Conservation (phyloP, 2,797 vertebrate genomes). For the Enteromius treurensis region DNA sequence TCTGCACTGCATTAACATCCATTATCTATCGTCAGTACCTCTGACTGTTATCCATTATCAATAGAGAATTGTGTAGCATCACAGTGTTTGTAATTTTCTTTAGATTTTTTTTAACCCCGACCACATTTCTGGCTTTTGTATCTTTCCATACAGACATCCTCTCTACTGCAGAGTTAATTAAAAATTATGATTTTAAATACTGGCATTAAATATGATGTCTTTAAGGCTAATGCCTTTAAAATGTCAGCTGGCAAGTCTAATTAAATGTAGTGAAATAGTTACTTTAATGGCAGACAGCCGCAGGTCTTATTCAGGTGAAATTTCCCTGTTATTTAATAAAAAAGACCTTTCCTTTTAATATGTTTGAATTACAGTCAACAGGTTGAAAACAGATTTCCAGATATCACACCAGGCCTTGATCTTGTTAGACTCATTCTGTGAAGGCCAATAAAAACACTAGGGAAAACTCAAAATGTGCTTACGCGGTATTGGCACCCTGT, state of each 20-base stretch:
- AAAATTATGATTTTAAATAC: conserved; percentile 9
- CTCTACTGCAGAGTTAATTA: not conserved
- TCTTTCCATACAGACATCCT: not conserved
- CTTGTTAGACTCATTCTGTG: conserved; percentile 49
- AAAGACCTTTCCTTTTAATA: conserved; percentile 17
- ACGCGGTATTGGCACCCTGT: conserved; percentile 13
- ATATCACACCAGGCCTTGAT: conserved; percentile 42
- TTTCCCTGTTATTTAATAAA: not conserved
- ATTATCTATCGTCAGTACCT: conserved; percentile 16
- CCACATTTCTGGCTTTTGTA: conserved; percentile 14
- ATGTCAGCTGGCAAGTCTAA: not conserved
- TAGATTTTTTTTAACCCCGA: not conserved
- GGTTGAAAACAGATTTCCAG: conserved; percentile 55
- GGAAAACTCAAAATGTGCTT: conserved; percentile 37
- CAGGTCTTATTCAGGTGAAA: not conserved
- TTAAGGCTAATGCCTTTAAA: conserved; percentile 19
- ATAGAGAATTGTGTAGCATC: not conserved
- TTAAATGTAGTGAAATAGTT: conserved; percentile 10
- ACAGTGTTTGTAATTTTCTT: not conserved
- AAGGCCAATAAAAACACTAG: conserved; percentile 30
- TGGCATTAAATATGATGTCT: conserved; percentile 32
- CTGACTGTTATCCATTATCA: conserved; percentile 10
- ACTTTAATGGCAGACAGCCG: not conserved
- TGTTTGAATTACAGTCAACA: conserved; percentile 9
- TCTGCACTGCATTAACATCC: not conserved